phyloP scores from a whole-genome alignment of 1,140 invertebrate genomes.

The Drosophila watanabei region DNA sequence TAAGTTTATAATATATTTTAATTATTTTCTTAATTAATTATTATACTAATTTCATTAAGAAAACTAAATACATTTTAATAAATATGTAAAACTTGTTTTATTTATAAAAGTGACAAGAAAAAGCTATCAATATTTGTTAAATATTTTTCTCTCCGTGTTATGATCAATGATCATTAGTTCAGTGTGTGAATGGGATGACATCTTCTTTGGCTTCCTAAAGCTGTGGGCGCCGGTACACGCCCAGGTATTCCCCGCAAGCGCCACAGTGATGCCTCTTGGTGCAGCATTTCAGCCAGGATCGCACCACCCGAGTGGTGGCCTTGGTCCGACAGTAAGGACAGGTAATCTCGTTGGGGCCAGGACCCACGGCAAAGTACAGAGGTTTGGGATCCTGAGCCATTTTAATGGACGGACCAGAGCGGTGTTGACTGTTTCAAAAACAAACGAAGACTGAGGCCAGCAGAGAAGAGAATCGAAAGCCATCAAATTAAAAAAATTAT shows the following conservation, averaged over 20 bases:
- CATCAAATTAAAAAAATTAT: neutral
- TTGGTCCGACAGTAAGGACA: constrained; percentile 73
- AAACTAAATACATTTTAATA: neutral
- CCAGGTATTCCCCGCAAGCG: constrained; percentile 80
- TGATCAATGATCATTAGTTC: neutral
- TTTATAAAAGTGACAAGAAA: neutral
- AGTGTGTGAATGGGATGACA: neutral
- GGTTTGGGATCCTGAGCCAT: constrained; percentile 59
- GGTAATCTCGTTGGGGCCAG: constrained; percentile 75
- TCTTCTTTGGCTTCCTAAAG: constrained; percentile 34
- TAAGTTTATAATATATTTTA: neutral
- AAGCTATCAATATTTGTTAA: neutral
- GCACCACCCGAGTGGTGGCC: constrained; percentile 65
- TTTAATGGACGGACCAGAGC: neutral
- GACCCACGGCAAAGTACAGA: constrained; percentile 83
- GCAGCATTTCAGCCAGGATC: constrained; percentile 65
- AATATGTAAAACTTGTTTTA: constrained; percentile 2
- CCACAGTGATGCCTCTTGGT: constrained; percentile 76
- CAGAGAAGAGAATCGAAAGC: constrained; percentile 12
- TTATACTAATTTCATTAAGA: neutral
- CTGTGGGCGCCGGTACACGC: constrained; percentile 75
- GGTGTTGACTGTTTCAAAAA: constrained; percentile 35
- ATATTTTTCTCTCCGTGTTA: constrained; percentile 3
- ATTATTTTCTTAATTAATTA: neutral
- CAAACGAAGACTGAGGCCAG: constrained; percentile 45